phyloP scores from a whole-genome alignment of 2,113 vertebrate species.

The Bettongia penicillata region DNA sequence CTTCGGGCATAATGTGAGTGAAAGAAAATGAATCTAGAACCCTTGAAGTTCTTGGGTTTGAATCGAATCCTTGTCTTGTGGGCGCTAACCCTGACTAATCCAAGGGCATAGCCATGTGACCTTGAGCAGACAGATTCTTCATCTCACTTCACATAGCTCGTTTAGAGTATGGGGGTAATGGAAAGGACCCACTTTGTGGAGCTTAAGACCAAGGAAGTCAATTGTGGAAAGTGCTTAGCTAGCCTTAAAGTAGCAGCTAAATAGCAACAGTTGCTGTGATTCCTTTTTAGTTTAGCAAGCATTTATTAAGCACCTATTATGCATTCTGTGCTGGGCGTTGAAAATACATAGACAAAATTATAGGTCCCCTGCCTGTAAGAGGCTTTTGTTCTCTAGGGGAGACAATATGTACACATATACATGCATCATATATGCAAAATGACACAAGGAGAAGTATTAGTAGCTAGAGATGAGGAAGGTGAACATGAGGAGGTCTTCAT shows the following conservation, averaged over 20 bases:
- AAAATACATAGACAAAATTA: too few species aligned
- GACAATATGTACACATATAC: too few species aligned
- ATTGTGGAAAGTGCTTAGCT: background rate
- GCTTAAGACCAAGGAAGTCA: background rate
- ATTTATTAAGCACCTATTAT: background rate
- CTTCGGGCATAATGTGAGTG: background rate
- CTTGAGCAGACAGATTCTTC: background rate
- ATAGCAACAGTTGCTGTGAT: background rate
- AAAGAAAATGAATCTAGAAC: background rate
- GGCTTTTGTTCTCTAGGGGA: background rate
- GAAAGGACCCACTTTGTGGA: background rate
- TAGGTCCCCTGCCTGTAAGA: background rate
- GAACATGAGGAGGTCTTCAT: too few species aligned
- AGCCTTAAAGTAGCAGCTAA: background rate
- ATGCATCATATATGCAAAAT: background rate
- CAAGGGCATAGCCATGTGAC: background rate
- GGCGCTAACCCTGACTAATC: background rate
- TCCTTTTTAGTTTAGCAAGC: background rate
- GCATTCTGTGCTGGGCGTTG: too few species aligned
- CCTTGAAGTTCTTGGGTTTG: background rate
- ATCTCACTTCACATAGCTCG: background rate
- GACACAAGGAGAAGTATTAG: background rate
- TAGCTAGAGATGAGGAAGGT: background rate
- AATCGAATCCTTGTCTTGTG: background rate
- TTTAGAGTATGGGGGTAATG: background rate